These are phyloP conservation scores for Zingel zingel DNA, from an alignment of 2,113 vertebrate genomes.

Conservation along the genomic window DNA sequence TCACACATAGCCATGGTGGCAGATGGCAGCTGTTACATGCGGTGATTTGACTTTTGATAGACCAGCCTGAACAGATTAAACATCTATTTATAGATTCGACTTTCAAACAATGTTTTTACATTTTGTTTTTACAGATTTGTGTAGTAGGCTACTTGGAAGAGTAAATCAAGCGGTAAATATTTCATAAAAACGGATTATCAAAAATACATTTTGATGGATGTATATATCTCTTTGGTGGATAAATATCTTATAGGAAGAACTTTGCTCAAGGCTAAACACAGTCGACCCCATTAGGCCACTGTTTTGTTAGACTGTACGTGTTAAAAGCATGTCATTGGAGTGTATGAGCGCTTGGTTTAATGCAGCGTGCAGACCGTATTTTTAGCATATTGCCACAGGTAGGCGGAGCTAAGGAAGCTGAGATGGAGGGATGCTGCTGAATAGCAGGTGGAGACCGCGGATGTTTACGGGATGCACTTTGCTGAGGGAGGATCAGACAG, in stretches of 20 bases:
- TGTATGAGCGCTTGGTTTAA: conserved; percentile 38
- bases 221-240: background rate
- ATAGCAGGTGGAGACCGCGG: conserved; percentile 76
- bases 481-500: background rate
- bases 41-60: background rate
- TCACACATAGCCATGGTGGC: background rate
- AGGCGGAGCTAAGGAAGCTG: conserved; percentile 75
- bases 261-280: background rate
- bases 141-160: no score
- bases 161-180: background rate
- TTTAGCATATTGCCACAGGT: conserved; percentile 51
- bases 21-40: conserved; percentile 28
- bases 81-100: background rate
- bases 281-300: background rate
- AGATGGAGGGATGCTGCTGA: conserved; percentile 70
- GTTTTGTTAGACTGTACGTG: background rate
- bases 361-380: conserved; percentile 42
- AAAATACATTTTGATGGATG: no score
- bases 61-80: conserved; percentile 2
- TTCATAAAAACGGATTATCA: background rate
- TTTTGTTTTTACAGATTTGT: background rate
- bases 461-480: conserved; percentile 50
- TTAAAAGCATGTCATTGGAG: background rate
- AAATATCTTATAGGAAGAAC: background rate
- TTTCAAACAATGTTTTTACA: background rate